Evolutionary conservation across 2,113 vertebrate genomes (phyloP), one percentile per base, ranked within the genome.

Genomic region (Colius striatus): DNA sequence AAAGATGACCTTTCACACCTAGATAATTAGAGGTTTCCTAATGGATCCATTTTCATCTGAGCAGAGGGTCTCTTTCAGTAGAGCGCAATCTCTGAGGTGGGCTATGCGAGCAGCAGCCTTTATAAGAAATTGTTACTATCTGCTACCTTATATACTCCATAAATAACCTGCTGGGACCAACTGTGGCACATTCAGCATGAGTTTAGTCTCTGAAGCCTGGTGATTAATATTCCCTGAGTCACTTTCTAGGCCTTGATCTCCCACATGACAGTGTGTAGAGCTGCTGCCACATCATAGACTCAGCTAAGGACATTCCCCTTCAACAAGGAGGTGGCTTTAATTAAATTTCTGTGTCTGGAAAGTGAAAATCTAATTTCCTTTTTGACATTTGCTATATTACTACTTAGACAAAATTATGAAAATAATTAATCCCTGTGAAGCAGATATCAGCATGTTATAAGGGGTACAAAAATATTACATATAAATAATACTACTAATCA

Each of bases 361-460:
- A 92, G 61, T 94, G 86, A 97, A 97, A 98, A 96, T 96, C 84
- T 94, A 78, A 95, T 96, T 97, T 97, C 97, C 95, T 97, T 96
- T 96, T 90, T 97, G 95, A 92, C 94, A 91, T 97, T 95, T 96
- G 97, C 95, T 96, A 70, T 80, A 94, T 97, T 95, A 96, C 67
- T 92, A 38, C 70, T 96, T 95, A 92, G 94, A 94, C 66, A 89
- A 92, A 97, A 86, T 92, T 97, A 95, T 96, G 92, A 84, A 96
- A 97, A 97, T 97, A 97, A 95, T 96, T 96, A 96, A 97, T 97
- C 96, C 93, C 96, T 70, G 18, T 94, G 87, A 97, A 96, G 89
- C 57, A 95, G 89, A 77, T 82, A 94, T 95, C 90, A 76, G 86
- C 79, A 95, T 41, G 38, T 92, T 95, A 88, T 89, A 93, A 92